phyloP scores from a whole-genome alignment of 2,888 invertebrate species.

The Pristionchus japonicus region DNA sequence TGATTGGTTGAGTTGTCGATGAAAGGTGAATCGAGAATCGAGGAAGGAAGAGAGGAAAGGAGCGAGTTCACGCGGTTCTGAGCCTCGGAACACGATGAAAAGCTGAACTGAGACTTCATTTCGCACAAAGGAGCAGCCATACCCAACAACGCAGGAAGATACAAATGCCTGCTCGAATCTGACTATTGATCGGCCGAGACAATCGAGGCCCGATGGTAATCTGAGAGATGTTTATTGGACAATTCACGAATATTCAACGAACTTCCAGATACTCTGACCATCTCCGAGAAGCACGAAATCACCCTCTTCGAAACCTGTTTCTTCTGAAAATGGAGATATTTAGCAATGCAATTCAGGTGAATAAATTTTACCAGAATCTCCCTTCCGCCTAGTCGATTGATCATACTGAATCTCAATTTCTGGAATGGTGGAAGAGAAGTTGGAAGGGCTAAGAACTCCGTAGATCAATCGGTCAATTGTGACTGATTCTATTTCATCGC shows the following conservation, averaged over 20 bases:
- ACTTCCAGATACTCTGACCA: neutral
- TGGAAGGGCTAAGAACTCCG: neutral
- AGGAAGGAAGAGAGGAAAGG: neutral
- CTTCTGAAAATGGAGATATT: neutral
- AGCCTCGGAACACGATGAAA: neutral
- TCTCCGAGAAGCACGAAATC: neutral
- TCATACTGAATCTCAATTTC: neutral
- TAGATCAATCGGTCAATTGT: constrained; percentile 19
- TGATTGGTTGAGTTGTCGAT: neutral
- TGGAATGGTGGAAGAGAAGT: neutral
- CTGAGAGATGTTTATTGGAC: neutral
- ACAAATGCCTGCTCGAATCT: constrained; percentile 12
- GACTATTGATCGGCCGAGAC: neutral
- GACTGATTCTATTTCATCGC: neutral
- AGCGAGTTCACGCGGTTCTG: neutral
- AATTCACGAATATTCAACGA: neutral
- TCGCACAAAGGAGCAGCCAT: neutral
- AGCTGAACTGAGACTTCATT: neutral
- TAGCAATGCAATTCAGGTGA: neutral
- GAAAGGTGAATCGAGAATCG: neutral
- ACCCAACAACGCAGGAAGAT: neutral
- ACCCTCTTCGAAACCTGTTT: neutral
- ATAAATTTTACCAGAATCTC: neutral
- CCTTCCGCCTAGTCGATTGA: neutral
- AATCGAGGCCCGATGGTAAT: constrained; percentile 18